These are phyloP conservation scores for Tokudaia tokunoshimensis DNA, from an alignment of 2,797 vertebrate species.

Conservation along the genomic window DNA sequence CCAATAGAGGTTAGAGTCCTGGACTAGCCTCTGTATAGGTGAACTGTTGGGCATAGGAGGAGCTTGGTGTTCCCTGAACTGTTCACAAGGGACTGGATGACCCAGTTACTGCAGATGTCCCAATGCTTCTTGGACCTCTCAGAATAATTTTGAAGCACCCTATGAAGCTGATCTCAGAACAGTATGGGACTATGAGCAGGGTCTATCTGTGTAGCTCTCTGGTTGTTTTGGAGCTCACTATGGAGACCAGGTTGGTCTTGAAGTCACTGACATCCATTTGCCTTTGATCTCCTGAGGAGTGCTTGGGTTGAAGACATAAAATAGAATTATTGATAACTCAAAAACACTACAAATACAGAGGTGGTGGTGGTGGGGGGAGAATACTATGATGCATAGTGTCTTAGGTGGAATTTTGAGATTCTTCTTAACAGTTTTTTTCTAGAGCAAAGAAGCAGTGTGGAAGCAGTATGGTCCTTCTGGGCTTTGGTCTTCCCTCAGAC, in stretches of 20 bases:
- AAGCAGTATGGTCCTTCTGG: not conserved
- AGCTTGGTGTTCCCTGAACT: conserved; percentile 27
- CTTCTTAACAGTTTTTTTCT: not conserved
- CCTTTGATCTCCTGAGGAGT: not conserved
- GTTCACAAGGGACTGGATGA: conserved; percentile 13
- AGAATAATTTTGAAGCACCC: conserved; percentile 60
- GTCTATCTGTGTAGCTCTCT: not conserved
- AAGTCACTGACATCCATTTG: not conserved
- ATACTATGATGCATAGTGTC: not conserved
- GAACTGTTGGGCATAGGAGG: not conserved
- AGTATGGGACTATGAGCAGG: not conserved
- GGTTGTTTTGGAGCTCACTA: not conserved
- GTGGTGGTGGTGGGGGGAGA: not conserved
- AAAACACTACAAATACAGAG: not conserved
- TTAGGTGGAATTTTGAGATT: not conserved
- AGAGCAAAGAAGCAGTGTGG: not conserved
- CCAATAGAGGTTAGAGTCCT: not conserved
- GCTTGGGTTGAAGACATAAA: not conserved
- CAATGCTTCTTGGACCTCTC: conserved; percentile 24
- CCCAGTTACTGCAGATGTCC: conserved; percentile 11
- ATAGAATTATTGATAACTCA: conserved; percentile 20
- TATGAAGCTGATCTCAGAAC: conserved; percentile 39
- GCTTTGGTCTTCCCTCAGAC: conserved; percentile 14
- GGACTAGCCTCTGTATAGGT: not conserved
- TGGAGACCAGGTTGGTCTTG: not conserved